Percentiles rank a stretch among this genome's conserved stretches.
Evolutionary conservation across 2,797 vertebrate genomes (phyloP).

Genomic region (Hydrocynus forskahlii): DNA sequence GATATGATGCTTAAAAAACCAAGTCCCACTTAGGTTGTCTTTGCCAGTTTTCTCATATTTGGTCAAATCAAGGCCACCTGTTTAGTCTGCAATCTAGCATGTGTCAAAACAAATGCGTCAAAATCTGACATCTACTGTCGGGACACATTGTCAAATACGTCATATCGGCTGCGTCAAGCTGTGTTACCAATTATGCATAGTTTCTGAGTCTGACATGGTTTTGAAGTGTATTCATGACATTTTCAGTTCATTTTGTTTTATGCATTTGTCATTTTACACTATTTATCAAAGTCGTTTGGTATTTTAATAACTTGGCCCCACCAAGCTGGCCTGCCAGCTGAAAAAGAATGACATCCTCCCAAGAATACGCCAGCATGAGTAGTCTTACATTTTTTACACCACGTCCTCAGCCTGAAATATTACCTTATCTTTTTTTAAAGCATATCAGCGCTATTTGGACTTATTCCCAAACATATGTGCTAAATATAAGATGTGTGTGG

Average conservation of each 20-base stretch:
- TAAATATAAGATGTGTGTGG: conserved; percentile 49
- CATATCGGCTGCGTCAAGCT: conserved; percentile 39
- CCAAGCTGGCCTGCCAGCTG: conserved; percentile 40
- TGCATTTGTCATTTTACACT: conserved; percentile 53
- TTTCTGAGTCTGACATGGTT: conserved; percentile 41
- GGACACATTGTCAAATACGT: conserved; percentile 46
- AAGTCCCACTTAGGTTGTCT: not conserved
- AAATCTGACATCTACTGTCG: conserved; percentile 50
- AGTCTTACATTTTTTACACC: conserved; percentile 46
- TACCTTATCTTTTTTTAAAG: conserved; percentile 43
- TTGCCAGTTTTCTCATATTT: conserved; percentile 35
- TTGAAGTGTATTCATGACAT: conserved; percentile 51
- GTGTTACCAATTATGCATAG: conserved; percentile 53
- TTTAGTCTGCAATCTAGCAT: conserved; percentile 42
- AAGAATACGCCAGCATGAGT: conserved; percentile 34
- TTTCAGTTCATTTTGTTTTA: conserved; percentile 47
- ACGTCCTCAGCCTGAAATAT: conserved; percentile 38
- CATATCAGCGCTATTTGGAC: conserved; percentile 47
- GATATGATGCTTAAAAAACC: not conserved
- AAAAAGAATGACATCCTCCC: conserved; percentile 45
- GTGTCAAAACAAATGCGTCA: conserved; percentile 49
- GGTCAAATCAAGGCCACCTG: conserved; percentile 34
- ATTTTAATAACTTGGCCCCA: conserved; percentile 49
- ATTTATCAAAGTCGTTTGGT: conserved; percentile 49
- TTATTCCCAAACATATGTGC: conserved; percentile 53